Percentiles rank a stretch among this genome's conserved stretches.
These are phyloP conservation scores for Psittacus erithacus DNA, from an alignment of 2,113 vertebrate species.

Conservation along the genomic window DNA sequence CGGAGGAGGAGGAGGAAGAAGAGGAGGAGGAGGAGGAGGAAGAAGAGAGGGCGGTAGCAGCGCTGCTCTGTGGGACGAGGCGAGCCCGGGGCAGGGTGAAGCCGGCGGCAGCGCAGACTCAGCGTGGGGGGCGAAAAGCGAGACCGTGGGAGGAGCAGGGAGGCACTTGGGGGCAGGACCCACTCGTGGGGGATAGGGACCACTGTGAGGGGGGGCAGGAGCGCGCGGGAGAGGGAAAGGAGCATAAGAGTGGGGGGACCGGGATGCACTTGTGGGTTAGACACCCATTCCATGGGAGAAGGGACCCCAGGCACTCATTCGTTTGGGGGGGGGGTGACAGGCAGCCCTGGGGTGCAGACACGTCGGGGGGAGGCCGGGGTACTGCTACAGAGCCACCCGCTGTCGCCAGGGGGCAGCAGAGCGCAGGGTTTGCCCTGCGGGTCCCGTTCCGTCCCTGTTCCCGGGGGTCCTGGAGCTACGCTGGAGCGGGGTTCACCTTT, in stretches of 20 bases:
- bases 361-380: too few relatives aligned
- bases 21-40: background rate
- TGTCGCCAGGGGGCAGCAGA: constrained; percentile 39
- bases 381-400: background rate
- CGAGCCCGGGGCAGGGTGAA: background rate
- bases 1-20: background rate
- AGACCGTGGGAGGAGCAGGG: background rate
- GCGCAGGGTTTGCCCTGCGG: background rate
- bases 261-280: too few relatives aligned
- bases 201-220: too few relatives aligned
- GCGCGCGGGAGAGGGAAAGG: too few relatives aligned
- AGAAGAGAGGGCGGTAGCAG: background rate
- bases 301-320: background rate
- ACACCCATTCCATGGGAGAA: too few relatives aligned
- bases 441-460: too few relatives aligned
- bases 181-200: too few relatives aligned
- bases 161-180: too few relatives aligned
- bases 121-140: background rate
- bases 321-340: too few relatives aligned
- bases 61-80: background rate
- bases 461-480: background rate
- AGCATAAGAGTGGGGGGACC: too few relatives aligned
- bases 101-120: background rate
- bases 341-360: background rate
- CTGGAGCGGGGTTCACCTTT: background rate